phyloP scores from a whole-genome alignment of 2,113 vertebrate genomes.

The Rana temporaria region DNA sequence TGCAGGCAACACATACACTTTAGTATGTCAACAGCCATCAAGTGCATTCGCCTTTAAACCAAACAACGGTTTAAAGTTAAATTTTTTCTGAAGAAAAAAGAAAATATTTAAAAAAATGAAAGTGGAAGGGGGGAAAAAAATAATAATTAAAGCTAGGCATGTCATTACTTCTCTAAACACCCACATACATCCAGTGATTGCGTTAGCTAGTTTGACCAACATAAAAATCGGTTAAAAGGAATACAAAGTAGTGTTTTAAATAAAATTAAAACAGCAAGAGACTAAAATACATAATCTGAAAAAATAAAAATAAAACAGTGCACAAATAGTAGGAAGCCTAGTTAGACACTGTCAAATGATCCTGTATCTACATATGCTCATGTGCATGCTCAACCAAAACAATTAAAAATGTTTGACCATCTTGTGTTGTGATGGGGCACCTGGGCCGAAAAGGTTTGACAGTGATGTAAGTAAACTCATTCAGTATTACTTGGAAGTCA shows the following conservation, averaged over 20 bases:
- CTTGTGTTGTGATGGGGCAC: no score
- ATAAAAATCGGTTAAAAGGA: conserved; percentile 64
- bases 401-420: no score
- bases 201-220: conserved; percentile 59
- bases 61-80: conserved; percentile 67
- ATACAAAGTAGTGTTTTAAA: conserved; percentile 75
- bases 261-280: conserved; percentile 69
- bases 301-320: conserved; percentile 79
- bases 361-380: background rate
- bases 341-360: conserved; percentile 60
- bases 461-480: conserved; percentile 55
- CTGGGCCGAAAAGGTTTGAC: background rate
- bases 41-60: conserved; percentile 70
- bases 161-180: conserved; percentile 48
- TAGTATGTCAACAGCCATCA: conserved; percentile 54
- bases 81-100: conserved; percentile 69
- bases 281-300: conserved; percentile 77
- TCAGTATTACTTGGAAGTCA: conserved; percentile 76
- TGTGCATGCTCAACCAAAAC: background rate
- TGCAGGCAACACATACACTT: no score
- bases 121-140: background rate
- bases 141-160: conserved; percentile 35
- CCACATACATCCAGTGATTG: conserved; percentile 77
- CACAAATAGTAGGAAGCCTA: conserved; percentile 83
- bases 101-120: conserved; percentile 24